Conservation (phyloP, 2,797 vertebrate genomes). For the Cuniculus paca region DNA sequence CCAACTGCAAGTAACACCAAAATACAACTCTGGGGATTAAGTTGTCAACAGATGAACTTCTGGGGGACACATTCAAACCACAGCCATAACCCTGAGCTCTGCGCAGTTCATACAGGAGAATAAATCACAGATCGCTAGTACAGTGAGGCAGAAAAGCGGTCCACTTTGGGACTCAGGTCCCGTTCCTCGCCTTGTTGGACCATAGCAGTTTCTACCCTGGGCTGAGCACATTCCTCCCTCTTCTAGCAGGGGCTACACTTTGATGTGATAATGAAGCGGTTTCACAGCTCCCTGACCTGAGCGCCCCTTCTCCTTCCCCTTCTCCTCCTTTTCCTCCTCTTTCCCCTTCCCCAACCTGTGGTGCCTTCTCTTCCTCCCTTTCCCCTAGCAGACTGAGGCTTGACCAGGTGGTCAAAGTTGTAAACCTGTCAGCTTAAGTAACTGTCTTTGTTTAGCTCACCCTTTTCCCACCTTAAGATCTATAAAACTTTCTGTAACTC, state of each 20-base stretch:
- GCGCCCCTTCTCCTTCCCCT: background rate
- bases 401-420: background rate
- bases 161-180: background rate
- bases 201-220: background rate
- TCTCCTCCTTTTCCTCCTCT: background rate
- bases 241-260: background rate
- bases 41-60: background rate
- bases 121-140: background rate
- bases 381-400: background rate
- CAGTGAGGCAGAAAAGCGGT: background rate
- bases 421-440: background rate
- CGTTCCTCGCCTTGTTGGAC: background rate
- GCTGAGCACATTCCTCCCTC: background rate
- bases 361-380: background rate
- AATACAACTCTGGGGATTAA: background rate
- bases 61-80: background rate
- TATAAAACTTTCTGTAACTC: background rate
- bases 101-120: background rate
- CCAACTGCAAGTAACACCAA: background rate
- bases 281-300: background rate
- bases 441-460: background rate
- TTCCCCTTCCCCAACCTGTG: background rate
- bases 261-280: background rate
- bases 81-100: background rate
- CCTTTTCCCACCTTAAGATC: background rate